Conservation (phyloP, 1,140 invertebrate genomes). For the Solenopsis fugax region DNA sequence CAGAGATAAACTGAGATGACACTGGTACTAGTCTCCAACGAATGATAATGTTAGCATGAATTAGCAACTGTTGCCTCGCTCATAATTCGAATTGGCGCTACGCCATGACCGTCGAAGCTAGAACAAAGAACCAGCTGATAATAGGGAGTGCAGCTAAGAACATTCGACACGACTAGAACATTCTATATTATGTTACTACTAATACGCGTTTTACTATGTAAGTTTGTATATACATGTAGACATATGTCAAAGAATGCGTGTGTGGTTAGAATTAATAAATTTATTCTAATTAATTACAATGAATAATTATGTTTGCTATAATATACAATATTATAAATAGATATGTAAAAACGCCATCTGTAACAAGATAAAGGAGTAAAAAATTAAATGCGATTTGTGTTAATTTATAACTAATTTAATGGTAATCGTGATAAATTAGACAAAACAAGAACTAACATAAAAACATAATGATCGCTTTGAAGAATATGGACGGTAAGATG, state of each 20-base stretch:
- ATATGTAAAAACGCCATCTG: not conserved
- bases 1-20: conserved; percentile 20
- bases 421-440: not conserved
- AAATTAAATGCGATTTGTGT: not conserved
- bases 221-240: not conserved
- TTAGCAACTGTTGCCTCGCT: conserved; percentile 19
- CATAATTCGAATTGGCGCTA: conserved; percentile 76
- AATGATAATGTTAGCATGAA: conserved; percentile 36
- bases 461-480: not conserved
- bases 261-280: not conserved
- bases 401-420: not conserved
- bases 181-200: conserved; percentile 1
- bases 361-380: not conserved
- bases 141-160: conserved; percentile 60
- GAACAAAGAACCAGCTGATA: conserved; percentile 76
- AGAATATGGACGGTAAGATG: not conserved
- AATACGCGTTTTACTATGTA: not conserved
- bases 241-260: not conserved
- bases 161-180: not conserved
- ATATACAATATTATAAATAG: not conserved
- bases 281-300: not conserved
- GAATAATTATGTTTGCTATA: not conserved
- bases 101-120: conserved; percentile 74
- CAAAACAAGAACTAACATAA: not conserved
- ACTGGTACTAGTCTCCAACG: not conserved